Evolutionary conservation across 37 sponge, comb jelly and placozoan species (phyloP), one percentile per base, ranked within the genome.

Genomic region (Cliona cf. orientalis): DNA sequence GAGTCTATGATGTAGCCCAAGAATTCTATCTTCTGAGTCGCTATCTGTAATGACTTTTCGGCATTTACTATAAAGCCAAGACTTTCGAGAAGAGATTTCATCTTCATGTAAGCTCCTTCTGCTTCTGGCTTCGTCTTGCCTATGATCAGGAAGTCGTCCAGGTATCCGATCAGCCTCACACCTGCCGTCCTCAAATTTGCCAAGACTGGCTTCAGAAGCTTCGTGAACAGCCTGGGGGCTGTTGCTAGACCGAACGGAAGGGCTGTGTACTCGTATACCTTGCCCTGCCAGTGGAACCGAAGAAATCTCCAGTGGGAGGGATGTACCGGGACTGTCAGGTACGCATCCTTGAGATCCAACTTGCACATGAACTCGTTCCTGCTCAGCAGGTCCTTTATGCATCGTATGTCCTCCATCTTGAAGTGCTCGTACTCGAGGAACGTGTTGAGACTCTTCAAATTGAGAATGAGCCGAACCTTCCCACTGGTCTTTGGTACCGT

Each of bases 1-100:
- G 75, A 55, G 35, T 83, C 41, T 9, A 83, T 19, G 66, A 74
- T 23, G n/a, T 60, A 83, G 5, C 84, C 84, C 66, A 83, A 74
- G 39, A 83, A 75, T 66, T 83, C 71, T 17, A 80, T 69, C 26
- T 2, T 25, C 58, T 80, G 71, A 36, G 56, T 69, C 9, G 71
- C 41, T 0, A 2, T 5, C 1, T 21, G 37, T 21, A 37, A 7
- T 61, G 79, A 78, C 32, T 78, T 78, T 49, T 61, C 55, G 49
- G 46, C 42, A 36, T 78, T 78, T 17, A 78, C 23, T 46, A 78
- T 49, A 40, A 78, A 78, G 22, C 79, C 79, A 11, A 78, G 45
- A 17, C 37, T 36, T 64, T 41, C 36, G 66, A 64, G 66, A 6
- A 78, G 66, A 19, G n/a, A 19, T 35, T 37, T 34, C n/a, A 66